phyloP scores from a whole-genome alignment of 2,888 invertebrate genomes.

The Drosophila hamatofila region DNA sequence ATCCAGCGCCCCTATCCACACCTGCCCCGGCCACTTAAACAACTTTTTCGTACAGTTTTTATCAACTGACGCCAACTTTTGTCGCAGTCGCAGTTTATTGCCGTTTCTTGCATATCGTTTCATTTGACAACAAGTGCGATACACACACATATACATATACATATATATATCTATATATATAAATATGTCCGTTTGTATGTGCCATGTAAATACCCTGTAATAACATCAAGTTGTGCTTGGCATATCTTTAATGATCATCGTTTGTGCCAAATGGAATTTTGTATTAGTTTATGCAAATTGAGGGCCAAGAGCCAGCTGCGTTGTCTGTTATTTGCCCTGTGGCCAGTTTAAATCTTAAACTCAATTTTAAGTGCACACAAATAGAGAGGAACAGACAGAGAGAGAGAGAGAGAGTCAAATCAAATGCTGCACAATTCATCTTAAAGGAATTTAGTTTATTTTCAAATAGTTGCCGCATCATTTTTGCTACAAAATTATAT shows the following conservation, averaged over 20 bases:
- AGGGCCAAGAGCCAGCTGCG: conserved; percentile 24
- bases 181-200: not conserved
- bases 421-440: not conserved
- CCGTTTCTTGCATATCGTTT: conserved; percentile 20
- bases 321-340: conserved; percentile 14
- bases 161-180: not conserved
- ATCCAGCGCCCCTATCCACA: not conserved
- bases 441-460: not conserved
- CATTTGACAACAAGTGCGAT: not conserved
- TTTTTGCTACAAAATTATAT: not conserved
- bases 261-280: conserved; percentile 57
- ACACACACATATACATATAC: not conserved
- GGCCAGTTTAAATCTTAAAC: conserved; percentile 23
- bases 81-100: conserved; percentile 43
- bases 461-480: not conserved
- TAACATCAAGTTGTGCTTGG: conserved; percentile 32
- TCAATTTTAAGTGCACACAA: conserved; percentile 11
- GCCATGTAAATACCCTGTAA: conserved; percentile 18
- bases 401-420: not conserved
- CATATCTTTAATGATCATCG: conserved; percentile 67
- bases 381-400: not conserved
- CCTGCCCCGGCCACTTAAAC: not conserved
- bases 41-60: conserved; percentile 29
- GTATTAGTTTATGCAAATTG: conserved; percentile 59
- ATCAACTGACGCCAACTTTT: conserved; percentile 28